phyloP scores from a whole-genome alignment of 2,888 invertebrate species.

The Pediacus dermestoides region DNA sequence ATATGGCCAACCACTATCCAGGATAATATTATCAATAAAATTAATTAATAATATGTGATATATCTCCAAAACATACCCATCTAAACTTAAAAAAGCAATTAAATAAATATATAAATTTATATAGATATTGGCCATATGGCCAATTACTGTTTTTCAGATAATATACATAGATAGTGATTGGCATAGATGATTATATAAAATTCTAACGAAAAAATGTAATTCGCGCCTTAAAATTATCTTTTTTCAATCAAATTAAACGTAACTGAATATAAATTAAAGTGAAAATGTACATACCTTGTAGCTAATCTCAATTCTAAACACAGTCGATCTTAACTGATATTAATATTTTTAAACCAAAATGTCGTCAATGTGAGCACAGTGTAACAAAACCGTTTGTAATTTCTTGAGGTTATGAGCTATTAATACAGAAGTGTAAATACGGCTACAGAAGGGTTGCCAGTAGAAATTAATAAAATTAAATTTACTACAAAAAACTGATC shows the following conservation, averaged over 20 bases:
- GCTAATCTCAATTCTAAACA: too few species aligned
- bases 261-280: not conserved
- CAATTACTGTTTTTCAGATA: not conserved
- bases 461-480: too few species aligned
- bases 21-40: not conserved
- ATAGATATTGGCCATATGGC: conserved; percentile 2
- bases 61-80: not conserved
- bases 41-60: not conserved
- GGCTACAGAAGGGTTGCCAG: too few species aligned
- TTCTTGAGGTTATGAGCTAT: too few species aligned
- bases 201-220: not conserved
- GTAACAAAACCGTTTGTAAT: too few species aligned
- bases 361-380: too few species aligned
- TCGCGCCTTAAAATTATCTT: not conserved
- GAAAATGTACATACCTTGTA: too few species aligned
- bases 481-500: too few species aligned
- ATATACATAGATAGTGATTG: not conserved
- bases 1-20: conserved; percentile 1
- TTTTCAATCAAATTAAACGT: not conserved
- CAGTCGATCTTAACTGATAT: too few species aligned
- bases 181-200: not conserved
- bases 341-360: too few species aligned
- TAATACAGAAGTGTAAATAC: too few species aligned
- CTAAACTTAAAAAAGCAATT: conserved; percentile 1
- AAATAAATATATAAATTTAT: not conserved